Percentiles rank a stretch among this genome's conserved stretches.
Conservation (phyloP, 53 echinoderm and acorn worm species). For the Luidia sarsii region DNA sequence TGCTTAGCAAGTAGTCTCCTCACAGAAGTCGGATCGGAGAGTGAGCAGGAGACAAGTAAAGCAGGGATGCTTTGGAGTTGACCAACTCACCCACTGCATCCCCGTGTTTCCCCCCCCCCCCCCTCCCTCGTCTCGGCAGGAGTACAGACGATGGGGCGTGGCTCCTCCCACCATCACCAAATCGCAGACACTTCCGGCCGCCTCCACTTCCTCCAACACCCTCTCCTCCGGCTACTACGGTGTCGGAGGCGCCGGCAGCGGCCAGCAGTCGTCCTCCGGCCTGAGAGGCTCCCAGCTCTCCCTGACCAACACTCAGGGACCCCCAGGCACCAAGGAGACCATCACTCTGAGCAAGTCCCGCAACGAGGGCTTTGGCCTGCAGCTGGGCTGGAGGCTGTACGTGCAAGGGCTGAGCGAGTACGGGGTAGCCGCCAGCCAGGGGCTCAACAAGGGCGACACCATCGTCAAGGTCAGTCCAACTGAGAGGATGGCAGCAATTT, state of each 20-base stretch:
- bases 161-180: constrained; percentile 5
- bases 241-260: background rate
- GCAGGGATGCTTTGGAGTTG: background rate
- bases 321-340: background rate
- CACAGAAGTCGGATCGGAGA: no score
- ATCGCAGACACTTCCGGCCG: constrained; percentile 15
- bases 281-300: constrained; percentile 31
- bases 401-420: constrained; percentile 80
- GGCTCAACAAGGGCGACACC: constrained; percentile 78
- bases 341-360: constrained; percentile 65
- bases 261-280: constrained; percentile 6
- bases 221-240: constrained; percentile 14
- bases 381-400: constrained; percentile 82
- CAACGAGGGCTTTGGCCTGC: constrained; percentile 93
- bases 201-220: background rate
- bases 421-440: constrained; percentile 77
- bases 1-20: no score
- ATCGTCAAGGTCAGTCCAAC: constrained; percentile 71
- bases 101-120: background rate
- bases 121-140: background rate
- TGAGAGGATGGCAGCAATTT: no score
- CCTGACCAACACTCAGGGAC: constrained; percentile 15
- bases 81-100: background rate
- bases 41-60: no score
- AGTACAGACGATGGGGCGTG: constrained; percentile 23